These are phyloP conservation scores for Micrastur ruficollis DNA, from an alignment of 2,797 vertebrate genomes.

Conservation along the genomic window DNA sequence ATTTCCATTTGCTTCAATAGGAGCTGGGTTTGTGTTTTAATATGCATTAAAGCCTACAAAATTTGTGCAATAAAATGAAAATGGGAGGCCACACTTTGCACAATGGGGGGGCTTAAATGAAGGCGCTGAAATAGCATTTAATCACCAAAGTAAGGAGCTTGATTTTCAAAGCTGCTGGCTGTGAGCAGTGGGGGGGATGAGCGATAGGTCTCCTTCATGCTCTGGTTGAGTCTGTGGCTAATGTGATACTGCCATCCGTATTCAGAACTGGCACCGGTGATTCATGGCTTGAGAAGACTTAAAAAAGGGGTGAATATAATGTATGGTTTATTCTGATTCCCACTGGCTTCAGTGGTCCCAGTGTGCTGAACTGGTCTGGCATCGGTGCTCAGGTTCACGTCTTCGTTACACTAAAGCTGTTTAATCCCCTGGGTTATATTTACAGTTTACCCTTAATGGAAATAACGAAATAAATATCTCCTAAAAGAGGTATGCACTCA, in stretches of 20 bases:
- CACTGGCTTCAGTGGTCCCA: background rate
- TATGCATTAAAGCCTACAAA: constrained; percentile 1
- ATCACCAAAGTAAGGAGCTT: constrained; percentile 38
- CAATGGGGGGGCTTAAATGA: background rate
- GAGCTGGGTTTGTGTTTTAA: background rate
- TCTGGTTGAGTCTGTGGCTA: background rate
- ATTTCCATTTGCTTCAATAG: background rate
- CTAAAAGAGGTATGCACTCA: background rate
- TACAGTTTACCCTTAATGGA: background rate
- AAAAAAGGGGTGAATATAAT: background rate
- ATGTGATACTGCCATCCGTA: accelerated
- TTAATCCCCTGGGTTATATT: background rate
- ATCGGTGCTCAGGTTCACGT: background rate
- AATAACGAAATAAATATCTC: background rate
- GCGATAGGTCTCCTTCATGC: constrained; percentile 10
- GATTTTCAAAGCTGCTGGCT: constrained; percentile 3
- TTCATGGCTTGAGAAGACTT: background rate
- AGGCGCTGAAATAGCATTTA: background rate
- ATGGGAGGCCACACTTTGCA: background rate
- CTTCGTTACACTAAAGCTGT: background rate
- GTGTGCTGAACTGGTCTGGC: background rate
- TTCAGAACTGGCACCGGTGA: background rate
- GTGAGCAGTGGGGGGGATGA: background rate
- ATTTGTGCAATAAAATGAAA: constrained; percentile 39
- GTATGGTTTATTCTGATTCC: background rate